phyloP scores from a whole-genome alignment of 2,113 vertebrate genomes.

The Embiotoca jacksoni region DNA sequence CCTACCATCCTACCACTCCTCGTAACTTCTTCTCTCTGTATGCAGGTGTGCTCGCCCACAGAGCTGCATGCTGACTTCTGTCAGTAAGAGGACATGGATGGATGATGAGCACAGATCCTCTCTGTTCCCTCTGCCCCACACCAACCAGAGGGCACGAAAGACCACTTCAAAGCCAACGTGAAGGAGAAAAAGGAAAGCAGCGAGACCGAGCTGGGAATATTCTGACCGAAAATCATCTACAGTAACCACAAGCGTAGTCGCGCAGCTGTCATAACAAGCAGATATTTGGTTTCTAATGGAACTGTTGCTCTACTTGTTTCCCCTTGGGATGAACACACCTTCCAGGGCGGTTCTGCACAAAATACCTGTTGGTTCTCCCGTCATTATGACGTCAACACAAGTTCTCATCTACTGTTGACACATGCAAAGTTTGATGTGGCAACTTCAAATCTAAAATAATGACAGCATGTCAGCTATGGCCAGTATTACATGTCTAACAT shows the following conservation, averaged over 20 bases:
- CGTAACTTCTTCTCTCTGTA: constrained; percentile 62
- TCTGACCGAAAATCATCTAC: constrained; percentile 3
- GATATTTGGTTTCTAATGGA: background rate
- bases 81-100: constrained; percentile 68
- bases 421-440: too few relatives aligned
- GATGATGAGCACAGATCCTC: constrained; percentile 64
- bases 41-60: constrained; percentile 75
- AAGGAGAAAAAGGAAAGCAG: constrained; percentile 24
- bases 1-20: constrained; percentile 52
- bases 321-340: constrained; percentile 23
- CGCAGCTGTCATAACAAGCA: constrained; percentile 5
- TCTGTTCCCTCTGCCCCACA: constrained; percentile 37
- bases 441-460: too few relatives aligned
- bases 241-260: constrained; percentile 15
- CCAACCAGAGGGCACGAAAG: constrained; percentile 48
- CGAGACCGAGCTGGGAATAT: background rate
- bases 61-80: constrained; percentile 70
- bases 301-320: background rate
- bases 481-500: background rate
- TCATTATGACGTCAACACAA: too few relatives aligned
- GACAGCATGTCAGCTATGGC: too few relatives aligned
- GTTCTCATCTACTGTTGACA: too few relatives aligned
- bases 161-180: constrained; percentile 57
- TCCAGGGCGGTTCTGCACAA: background rate
- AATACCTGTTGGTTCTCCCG: too few relatives aligned